phyloP scores from a whole-genome alignment of 2,888 invertebrate species.

The Mythimna pallens region DNA sequence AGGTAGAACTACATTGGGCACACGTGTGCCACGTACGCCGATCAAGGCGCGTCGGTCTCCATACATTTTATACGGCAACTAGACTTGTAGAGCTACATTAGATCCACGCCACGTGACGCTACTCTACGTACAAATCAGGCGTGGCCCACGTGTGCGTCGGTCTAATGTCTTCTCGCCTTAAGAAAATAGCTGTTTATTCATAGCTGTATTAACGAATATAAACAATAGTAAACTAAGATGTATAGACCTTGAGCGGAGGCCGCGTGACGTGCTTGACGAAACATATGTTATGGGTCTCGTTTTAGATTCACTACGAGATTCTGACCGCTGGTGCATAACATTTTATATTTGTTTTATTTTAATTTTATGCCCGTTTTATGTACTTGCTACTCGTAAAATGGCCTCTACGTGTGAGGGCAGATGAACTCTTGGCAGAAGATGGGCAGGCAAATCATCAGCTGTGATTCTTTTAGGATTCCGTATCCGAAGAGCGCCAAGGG shows the following conservation, averaged over 20 bases:
- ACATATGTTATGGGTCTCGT: conserved; percentile 32
- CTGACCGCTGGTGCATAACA: conserved; percentile 18
- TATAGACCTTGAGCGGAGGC: conserved; percentile 51
- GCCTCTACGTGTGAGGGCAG: background rate
- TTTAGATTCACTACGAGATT: conserved; percentile 28
- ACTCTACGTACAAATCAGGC: no score
- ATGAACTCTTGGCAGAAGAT: background rate
- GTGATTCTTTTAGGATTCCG: background rate
- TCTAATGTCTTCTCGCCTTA: no score
- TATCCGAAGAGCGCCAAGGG: no score
- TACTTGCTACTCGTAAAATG: background rate
- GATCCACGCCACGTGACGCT: no score
- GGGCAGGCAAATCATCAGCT: background rate
- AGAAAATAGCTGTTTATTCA: no score
- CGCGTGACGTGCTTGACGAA: conserved; percentile 49
- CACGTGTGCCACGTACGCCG: no score
- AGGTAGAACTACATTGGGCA: no score
- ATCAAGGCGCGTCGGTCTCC: no score
- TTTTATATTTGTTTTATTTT: conserved; percentile 18
- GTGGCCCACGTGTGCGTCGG: no score
- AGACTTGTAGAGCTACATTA: no score
- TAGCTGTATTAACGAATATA: conserved; percentile 10
- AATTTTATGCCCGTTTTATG: conserved; percentile 7
- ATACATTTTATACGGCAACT: no score
- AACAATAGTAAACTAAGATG: conserved; percentile 43